Conservation (phyloP, 2,888 invertebrate species). For the Mallateleia sp. region DNA sequence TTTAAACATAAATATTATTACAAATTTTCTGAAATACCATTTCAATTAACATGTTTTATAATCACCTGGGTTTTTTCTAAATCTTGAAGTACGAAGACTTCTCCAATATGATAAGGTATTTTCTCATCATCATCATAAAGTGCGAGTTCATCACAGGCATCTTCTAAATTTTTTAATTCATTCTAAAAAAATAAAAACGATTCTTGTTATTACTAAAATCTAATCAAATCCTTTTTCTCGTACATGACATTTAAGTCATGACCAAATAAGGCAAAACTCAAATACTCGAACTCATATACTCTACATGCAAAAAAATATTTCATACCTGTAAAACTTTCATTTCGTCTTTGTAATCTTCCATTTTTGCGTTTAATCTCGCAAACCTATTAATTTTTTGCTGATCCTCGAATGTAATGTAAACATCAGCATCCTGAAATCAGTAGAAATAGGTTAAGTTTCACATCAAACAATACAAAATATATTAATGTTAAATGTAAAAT, state of each 20-base stretch:
- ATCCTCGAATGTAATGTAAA: constrained; percentile 98
- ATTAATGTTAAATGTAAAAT: no score
- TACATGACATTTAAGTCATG: no score
- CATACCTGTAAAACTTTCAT: constrained; percentile 95
- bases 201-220: no score
- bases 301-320: no score
- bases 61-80: constrained; percentile 92
- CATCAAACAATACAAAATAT: no score
- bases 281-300: no score
- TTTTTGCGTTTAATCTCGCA: constrained; percentile 97
- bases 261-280: no score
- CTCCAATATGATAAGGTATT: constrained; percentile 96
- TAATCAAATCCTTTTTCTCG: no score
- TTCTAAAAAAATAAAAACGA: constrained; percentile 91
- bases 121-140: constrained; percentile 94
- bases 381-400: constrained; percentile 99
- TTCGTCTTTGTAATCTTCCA: constrained; percentile 97
- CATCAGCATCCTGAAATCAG: constrained; percentile 94
- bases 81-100: constrained; percentile 96
- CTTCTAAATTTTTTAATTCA: constrained; percentile 97
- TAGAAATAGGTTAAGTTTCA: constrained; percentile 77
- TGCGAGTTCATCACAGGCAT: constrained; percentile 96
- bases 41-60: no score
- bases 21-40: no score
- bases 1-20: no score